Evolutionary conservation across 2,888 invertebrate species (phyloP), one percentile per base, ranked within the genome.

Genomic region (Caenorhabditis afra): DNA sequence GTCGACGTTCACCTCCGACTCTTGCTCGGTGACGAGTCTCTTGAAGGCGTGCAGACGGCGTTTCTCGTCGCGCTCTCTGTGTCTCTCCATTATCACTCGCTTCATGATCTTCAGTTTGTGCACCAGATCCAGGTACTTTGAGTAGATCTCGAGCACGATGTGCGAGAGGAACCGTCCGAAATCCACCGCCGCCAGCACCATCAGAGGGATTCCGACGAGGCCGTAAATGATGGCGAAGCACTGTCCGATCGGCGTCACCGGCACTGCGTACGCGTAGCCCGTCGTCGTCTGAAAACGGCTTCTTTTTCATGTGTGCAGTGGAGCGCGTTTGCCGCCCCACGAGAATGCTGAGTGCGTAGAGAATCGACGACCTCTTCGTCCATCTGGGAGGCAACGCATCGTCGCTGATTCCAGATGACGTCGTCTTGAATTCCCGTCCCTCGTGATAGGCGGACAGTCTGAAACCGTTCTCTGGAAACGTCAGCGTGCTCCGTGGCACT

Each of bases 161-260:
- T 87, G 86, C n/a, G 89, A 90, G 1, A 90, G 65, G 64, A 90
- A 90, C 35, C 89, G 82, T 23, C 90, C 90, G 39, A 90, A 87
- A 79, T 90, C 90, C 8, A 90, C 89, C 4, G 90, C 90, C 8
- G 89, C 88, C 20, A 90, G 68, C 12, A 90, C 85, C 88, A 89
- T 90, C 62, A 90, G 52, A 16, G 90, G 89, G 61, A 90, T 88
- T 12, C 88, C 83, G 18, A 85, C 44, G 14, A 83, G 66, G 16
- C 90, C 90, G 70, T 90, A 90, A 29, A 83, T 86, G 1, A 90
- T 88, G 16, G 90, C 87, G 18, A 85, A 67, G 47, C 82, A 84
- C 58, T 90, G 88, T 1, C 89, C 90, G n/a, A 79, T 37, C 4
- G 81, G 73, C 3, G 90, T 90, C 16, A 85, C 81, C 1, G 90